Base-by-base conservation (phyloP, 2,888 invertebrate species). In the Papilio gigon region DNA sequence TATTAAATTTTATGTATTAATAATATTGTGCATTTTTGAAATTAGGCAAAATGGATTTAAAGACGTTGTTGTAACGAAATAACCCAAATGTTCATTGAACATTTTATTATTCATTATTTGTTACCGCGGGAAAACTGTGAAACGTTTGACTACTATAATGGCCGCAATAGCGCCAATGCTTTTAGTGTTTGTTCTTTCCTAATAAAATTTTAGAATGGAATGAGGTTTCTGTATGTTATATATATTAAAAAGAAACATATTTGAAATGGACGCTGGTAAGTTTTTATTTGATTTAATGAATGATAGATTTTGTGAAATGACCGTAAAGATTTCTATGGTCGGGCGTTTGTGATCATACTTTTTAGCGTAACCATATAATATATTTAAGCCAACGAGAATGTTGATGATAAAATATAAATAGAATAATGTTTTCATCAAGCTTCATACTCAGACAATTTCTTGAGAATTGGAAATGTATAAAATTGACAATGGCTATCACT, bases 131-230 rank as follows among this genome's bases (percentile, higher is more conserved):
- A 91, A 91, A 91, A 88, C 84, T 84, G 85, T 72, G 84, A 86
- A 85, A 89, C 89, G 88, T 89, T 89, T 87, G 88, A 89, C 86
- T 87, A 82, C 84, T 84, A 73, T 90, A 91, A 92, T 92, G 92
- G 92, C 92, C 92, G 92, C 92, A 90, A 84, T 85, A 90, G 89
- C 90, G 89, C 89, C 89, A 90, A 90, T 90, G 88, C 90, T 84
- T 84, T 85, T 85, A 83, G 84, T 89, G 88, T 90, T 88, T 88
- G 87, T 80, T 84, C 83, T 74, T 79, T 74, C 72, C 80, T 75
- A 78, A 84, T 87, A 84, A 85, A 84, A 80, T 83, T 79, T 77
- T 76, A 80, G 73, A 80, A 75, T 74, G 76, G 81, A 82, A 71
- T 81, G 82, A 81, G 79, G 71, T 76, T 78, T 77, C 78, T 74